These are phyloP conservation scores for Trachelus tabidus DNA, from an alignment of 2,888 invertebrate species.

Conservation along the genomic window DNA sequence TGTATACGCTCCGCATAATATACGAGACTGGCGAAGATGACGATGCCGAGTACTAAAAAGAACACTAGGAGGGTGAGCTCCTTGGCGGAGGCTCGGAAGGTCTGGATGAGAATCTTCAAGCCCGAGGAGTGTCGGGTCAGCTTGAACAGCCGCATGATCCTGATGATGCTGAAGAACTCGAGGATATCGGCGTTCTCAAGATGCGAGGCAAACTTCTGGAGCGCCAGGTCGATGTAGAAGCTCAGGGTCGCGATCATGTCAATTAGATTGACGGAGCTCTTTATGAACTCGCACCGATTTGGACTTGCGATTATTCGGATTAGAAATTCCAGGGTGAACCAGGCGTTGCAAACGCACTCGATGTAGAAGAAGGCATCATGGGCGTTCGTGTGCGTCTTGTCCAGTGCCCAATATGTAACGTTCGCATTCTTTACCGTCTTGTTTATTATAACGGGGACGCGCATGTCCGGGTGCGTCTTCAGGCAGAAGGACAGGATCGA, in stretches of 20 bases:
- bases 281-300: constrained; percentile 93
- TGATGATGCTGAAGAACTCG: constrained; percentile 97
- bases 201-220: constrained; percentile 90
- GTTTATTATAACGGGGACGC: constrained; percentile 89
- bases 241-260: constrained; percentile 99
- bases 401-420: constrained; percentile 84
- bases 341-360: constrained; percentile 98
- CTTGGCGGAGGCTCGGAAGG: constrained; percentile 96
- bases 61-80: constrained; percentile 96
- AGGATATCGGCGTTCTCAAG: constrained; percentile 95
- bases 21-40: constrained; percentile 95
- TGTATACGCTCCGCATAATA: constrained; percentile 98
- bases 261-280: constrained; percentile 97
- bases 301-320: constrained; percentile 93
- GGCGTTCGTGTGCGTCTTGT: constrained; percentile 93
- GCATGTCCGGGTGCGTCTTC: constrained; percentile 99
- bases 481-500: constrained; percentile 99
- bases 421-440: constrained; percentile 81
- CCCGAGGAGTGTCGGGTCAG: constrained; percentile 97
- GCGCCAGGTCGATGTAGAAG: constrained; percentile 94
- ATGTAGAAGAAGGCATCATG: constrained; percentile 98
- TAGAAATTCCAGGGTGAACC: constrained; percentile 98
- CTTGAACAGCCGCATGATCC: constrained; percentile 97
- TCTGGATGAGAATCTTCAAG: constrained; percentile 97
- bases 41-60: constrained; percentile 95